phyloP scores from a whole-genome alignment of 1,140 invertebrate genomes.

The Drosophila subobscura region DNA sequence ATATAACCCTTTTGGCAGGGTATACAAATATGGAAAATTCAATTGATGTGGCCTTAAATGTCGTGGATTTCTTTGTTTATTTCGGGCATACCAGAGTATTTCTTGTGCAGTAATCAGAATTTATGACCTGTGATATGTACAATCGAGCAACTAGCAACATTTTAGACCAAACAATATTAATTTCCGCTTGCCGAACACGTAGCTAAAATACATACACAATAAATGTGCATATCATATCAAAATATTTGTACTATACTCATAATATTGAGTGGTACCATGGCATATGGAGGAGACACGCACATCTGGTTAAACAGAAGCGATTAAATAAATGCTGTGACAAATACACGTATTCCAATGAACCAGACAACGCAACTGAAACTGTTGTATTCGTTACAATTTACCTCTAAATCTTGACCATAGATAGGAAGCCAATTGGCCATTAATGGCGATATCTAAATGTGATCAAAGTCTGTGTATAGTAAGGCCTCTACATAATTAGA shows the following conservation, averaged over 20 bases:
- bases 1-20: too few species aligned
- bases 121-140: conserved; percentile 23
- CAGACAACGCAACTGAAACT: background rate
- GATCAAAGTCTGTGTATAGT: conserved; percentile 12
- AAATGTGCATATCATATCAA: too few species aligned
- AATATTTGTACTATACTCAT: too few species aligned
- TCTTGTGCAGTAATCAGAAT: conserved; percentile 16
- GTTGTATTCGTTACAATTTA: conserved; percentile 29
- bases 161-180: background rate
- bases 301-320: conserved; percentile 34
- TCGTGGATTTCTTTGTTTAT: background rate
- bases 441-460: conserved; percentile 16
- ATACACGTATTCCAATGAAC: conserved; percentile 11
- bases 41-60: conserved; percentile 20
- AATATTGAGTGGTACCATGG: too few species aligned
- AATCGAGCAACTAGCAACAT: conserved; percentile 4
- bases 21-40: background rate
- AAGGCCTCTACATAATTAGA: conserved; percentile 40
- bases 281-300: background rate
- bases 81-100: background rate
- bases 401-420: conserved; percentile 27
- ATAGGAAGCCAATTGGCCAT: conserved; percentile 4
- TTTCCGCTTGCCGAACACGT: conserved; percentile 27
- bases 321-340: conserved; percentile 6
- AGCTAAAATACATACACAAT: conserved; percentile 13